phyloP scores from a whole-genome alignment of 2,888 invertebrate genomes.

The Tenthredo livida region DNA sequence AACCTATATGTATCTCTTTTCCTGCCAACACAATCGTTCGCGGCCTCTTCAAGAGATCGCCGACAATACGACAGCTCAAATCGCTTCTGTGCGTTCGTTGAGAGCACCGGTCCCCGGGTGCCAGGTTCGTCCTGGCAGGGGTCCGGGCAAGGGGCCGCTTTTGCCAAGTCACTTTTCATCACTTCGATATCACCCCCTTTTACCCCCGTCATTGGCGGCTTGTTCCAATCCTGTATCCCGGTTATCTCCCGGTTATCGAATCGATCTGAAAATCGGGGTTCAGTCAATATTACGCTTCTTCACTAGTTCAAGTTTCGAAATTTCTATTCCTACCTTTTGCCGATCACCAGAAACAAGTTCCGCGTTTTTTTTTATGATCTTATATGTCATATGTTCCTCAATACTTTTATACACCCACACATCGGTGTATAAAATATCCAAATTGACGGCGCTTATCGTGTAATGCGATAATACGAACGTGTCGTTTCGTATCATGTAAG shows the following conservation, averaged over 20 bases:
- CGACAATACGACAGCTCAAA: constrained; percentile 39
- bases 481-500: neutral
- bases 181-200: constrained; percentile 65
- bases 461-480: neutral
- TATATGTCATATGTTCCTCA: neutral
- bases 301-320: neutral
- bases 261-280: constrained; percentile 65
- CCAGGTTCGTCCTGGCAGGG: constrained; percentile 43
- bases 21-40: neutral
- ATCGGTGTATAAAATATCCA: neutral
- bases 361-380: neutral
- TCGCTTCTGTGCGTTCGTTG: constrained; percentile 47
- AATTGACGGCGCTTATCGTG: neutral
- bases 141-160: constrained; percentile 57
- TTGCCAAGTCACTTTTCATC: constrained; percentile 73
- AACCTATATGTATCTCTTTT: neutral
- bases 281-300: constrained; percentile 63
- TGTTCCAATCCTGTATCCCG: constrained; percentile 70
- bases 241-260: constrained; percentile 60
- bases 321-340: neutral
- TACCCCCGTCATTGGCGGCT: constrained; percentile 57
- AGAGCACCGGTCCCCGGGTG: constrained; percentile 19
- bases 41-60: constrained; percentile 22
- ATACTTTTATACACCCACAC: neutral
- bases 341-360: neutral